These are phyloP conservation scores for Dicerorhinus sumatrensis DNA, from an alignment of 2,113 vertebrate genomes.

Conservation along the genomic window DNA sequence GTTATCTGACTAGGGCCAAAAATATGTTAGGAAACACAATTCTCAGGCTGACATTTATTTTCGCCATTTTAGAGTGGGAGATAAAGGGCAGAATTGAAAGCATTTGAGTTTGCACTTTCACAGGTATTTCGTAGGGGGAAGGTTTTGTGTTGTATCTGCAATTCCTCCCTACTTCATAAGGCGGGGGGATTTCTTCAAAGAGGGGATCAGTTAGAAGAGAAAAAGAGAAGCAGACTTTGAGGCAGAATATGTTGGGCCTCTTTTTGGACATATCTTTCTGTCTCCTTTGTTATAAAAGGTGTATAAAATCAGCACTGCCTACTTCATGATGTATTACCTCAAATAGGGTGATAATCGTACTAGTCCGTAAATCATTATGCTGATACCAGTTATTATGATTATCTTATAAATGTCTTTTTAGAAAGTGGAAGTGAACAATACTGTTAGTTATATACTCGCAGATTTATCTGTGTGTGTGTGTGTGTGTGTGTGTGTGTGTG, in stretches of 20 bases:
- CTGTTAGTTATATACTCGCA: not conserved
- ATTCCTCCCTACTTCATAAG: not conserved
- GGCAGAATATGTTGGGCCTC: not conserved
- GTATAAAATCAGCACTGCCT: not conserved
- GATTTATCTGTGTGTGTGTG: not conserved
- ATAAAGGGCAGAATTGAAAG: not conserved
- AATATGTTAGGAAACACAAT: not conserved
- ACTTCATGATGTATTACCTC: not conserved
- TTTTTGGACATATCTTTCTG: not conserved
- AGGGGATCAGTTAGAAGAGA: not conserved
- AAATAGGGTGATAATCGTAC: not conserved
- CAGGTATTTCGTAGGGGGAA: not conserved
- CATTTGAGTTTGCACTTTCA: not conserved
- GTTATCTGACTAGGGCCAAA: not conserved
- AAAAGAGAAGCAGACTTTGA: not conserved
- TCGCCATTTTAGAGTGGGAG: not conserved
- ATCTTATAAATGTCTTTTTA: not conserved
- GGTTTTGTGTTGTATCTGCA: not conserved
- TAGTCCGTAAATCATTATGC: not conserved
- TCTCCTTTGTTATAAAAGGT: not conserved
- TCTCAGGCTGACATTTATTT: not conserved
- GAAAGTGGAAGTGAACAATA: not conserved
- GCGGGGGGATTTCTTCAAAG: not conserved
- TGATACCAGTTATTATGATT: not conserved
- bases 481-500: not conserved